A percentile compares a stretch with the other conserved stretches of the same genome.
phyloP scores from a whole-genome alignment of 2,888 invertebrate genomes.

The Alitta virens region DNA sequence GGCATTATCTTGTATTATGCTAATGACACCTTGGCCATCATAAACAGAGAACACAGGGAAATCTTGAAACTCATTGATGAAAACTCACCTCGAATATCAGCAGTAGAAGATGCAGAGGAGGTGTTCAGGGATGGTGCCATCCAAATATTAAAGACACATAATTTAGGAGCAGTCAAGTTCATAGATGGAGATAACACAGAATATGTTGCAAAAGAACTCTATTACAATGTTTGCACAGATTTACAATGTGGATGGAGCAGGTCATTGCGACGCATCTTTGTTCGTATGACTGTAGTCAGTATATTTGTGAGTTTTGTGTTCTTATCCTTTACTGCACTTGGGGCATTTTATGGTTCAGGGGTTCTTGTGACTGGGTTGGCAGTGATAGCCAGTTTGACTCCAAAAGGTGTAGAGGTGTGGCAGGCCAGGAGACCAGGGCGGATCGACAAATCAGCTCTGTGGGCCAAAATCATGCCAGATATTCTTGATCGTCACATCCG shows the following conservation, averaged over 20 bases:
- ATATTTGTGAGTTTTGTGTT: conserved; percentile 27
- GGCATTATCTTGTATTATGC: conserved; percentile 23
- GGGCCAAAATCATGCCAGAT: conserved; percentile 32
- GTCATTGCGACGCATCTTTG: conserved; percentile 22
- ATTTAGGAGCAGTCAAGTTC: conserved; percentile 35
- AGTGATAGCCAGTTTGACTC: conserved; percentile 19
- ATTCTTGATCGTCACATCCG: conserved; percentile 32
- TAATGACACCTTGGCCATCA: conserved; percentile 27
- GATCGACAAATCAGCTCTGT: conserved; percentile 19
- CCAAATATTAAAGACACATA: conserved; percentile 32
- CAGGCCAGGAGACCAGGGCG: background rate
- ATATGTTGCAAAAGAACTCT: conserved; percentile 34
- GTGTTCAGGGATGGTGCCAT: conserved; percentile 23
- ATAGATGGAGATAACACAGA: conserved; percentile 35
- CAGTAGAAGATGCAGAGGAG: conserved; percentile 28
- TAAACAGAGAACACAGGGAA: conserved; percentile 25
- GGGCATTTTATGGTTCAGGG: conserved; percentile 22
- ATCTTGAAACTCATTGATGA: conserved; percentile 34
- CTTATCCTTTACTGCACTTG: conserved; percentile 21
- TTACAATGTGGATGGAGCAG: conserved; percentile 30
- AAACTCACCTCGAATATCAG: conserved; percentile 34
- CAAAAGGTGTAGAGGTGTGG: conserved; percentile 25
- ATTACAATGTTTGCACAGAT: conserved; percentile 32
- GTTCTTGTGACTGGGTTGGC: conserved; percentile 17
- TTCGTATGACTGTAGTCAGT: conserved; percentile 16